Conservation (phyloP, 2,113 vertebrate species). For the Malurus melanocephalus region DNA sequence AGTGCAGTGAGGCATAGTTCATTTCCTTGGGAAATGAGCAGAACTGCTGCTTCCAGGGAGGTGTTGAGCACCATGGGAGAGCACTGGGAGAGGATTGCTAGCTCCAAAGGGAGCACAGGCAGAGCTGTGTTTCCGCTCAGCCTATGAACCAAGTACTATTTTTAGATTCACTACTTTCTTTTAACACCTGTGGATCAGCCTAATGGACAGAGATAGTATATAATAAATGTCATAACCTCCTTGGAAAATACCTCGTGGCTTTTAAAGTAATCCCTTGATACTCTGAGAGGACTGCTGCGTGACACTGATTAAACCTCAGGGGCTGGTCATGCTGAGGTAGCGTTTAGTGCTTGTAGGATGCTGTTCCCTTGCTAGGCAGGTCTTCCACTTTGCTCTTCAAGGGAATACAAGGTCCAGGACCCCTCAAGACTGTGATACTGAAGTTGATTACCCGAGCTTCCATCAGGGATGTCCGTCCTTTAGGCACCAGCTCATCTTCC, state of each 20-base stretch:
- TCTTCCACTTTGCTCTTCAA: not conserved
- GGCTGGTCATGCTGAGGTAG: not conserved
- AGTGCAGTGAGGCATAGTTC: not conserved
- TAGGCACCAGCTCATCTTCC: not conserved
- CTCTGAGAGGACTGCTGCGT: not conserved
- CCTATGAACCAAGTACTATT: not conserved
- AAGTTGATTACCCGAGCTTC: not conserved
- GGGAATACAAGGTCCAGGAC: not conserved
- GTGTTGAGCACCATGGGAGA: not conserved
- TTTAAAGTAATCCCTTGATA: slow-evolving; percentile 35
- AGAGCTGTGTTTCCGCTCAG: not conserved
- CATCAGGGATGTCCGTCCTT: not conserved
- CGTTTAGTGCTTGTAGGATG: not conserved
- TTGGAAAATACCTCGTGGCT: slow-evolving; percentile 10
- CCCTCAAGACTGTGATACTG: not conserved
- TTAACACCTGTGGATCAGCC: not conserved
- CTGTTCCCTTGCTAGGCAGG: not conserved
- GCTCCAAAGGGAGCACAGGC: not conserved
- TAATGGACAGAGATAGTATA: not conserved
- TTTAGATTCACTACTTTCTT: not conserved
- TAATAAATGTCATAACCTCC: slow-evolving; percentile 17
- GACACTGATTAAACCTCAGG: not conserved
- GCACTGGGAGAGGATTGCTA: not conserved
- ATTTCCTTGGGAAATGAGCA: not conserved
- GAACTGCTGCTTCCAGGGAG: not conserved